phyloP scores from a whole-genome alignment of 2,113 vertebrate genomes.

The Mus musculus region DNA sequence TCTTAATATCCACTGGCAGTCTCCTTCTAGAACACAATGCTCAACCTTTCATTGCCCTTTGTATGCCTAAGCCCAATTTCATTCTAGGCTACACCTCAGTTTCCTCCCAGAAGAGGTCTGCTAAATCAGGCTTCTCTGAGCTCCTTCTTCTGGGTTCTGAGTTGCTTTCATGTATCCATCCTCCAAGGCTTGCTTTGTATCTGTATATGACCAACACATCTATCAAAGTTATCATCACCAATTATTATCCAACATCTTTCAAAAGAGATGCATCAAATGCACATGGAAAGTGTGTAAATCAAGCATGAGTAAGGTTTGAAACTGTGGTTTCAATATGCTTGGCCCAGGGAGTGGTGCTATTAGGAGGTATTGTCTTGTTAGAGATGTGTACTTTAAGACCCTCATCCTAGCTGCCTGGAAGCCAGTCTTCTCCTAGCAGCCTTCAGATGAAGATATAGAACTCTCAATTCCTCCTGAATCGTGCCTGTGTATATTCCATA shows the following conservation, averaged over 20 bases:
- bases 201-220: neutral
- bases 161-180: neutral
- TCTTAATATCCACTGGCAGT: slow-evolving; percentile 22
- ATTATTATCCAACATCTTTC: slow-evolving; percentile 1
- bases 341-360: no score
- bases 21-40: neutral
- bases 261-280: neutral
- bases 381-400: no score
- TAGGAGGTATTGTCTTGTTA: no score
- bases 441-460: no score
- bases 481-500: no score
- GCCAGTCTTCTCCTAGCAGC: no score
- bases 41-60: neutral
- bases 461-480: no score
- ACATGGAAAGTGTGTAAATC: slow-evolving; percentile 31
- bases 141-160: neutral
- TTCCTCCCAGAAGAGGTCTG: neutral
- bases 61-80: neutral
- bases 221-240: neutral
- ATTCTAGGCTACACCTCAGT: neutral
- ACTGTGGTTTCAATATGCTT: no score
- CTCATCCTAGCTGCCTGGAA: no score
- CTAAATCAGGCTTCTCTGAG: neutral
- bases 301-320: neutral
- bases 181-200: neutral